Conservation (phyloP, 1,140 invertebrate species). For the Polypedilum vanderplanki region DNA sequence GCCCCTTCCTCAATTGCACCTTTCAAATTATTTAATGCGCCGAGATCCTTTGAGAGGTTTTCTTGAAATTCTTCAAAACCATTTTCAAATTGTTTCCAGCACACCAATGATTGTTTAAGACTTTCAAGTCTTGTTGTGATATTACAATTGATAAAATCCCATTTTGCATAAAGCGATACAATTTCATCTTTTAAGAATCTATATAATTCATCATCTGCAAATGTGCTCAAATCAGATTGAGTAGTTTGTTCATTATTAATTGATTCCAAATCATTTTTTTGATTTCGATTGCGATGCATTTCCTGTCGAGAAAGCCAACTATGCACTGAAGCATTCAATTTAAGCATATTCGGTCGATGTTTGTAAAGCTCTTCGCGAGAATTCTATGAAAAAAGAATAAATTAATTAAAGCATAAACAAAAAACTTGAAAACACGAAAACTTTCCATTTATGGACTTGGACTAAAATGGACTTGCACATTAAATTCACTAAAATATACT, state of each 20-base stretch:
- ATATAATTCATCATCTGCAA: conserved; percentile 45
- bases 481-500: conserved; percentile 29
- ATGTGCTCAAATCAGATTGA: conserved; percentile 31
- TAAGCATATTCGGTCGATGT: conserved; percentile 61
- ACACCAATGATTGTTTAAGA: conserved; percentile 46
- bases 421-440: too few relatives aligned
- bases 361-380: conserved; percentile 51
- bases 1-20: conserved; percentile 53
- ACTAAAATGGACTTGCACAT: neutral
- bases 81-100: conserved; percentile 56
- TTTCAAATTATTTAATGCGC: conserved; percentile 56
- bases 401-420: neutral
- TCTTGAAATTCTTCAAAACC: conserved; percentile 56
- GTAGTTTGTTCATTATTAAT: neutral
- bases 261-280: neutral
- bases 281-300: conserved; percentile 35
- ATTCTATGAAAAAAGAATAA: neutral
- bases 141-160: conserved; percentile 60
- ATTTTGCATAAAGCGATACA: conserved; percentile 64
- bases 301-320: conserved; percentile 57
- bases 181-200: conserved; percentile 62
- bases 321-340: conserved; percentile 67
- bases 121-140: conserved; percentile 41
- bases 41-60: conserved; percentile 55
- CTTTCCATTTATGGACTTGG: neutral